phyloP scores from a whole-genome alignment of 1,140 invertebrate genomes.

The Drosophila jambulina region DNA sequence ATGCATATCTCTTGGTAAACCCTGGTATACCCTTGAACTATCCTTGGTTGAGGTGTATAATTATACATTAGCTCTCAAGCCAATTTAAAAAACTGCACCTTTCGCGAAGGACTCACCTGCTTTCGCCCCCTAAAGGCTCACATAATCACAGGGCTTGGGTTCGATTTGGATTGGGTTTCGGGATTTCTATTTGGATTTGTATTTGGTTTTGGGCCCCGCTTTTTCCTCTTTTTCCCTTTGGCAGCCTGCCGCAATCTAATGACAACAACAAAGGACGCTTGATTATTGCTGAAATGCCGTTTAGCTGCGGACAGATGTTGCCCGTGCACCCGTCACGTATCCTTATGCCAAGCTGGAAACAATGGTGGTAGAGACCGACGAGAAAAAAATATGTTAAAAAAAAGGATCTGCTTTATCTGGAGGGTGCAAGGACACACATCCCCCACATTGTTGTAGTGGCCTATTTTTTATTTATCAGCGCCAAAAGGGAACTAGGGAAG shows the following conservation, averaged over 20 bases:
- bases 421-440: conserved; percentile 10
- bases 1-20: no score
- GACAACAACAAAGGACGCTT: conserved; percentile 47
- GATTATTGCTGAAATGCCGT: conserved; percentile 59
- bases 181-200: background rate
- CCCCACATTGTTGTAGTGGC: conserved; percentile 21
- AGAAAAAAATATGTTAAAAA: background rate
- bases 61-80: background rate
- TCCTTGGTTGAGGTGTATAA: background rate
- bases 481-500: conserved; percentile 31
- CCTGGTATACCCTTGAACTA: background rate
- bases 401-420: conserved; percentile 13
- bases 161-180: conserved; percentile 15
- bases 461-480: conserved; percentile 43
- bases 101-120: conserved; percentile 13
- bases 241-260: conserved; percentile 48
- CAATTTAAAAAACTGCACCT: background rate
- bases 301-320: conserved; percentile 51
- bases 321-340: conserved; percentile 30
- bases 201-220: background rate
- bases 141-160: conserved; percentile 23
- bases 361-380: conserved; percentile 3
- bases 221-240: conserved; percentile 1
- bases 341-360: conserved; percentile 33
- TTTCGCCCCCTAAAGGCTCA: background rate